Conservation (phyloP, 2,113 vertebrate species). For the Typhlomys cinereus region DNA sequence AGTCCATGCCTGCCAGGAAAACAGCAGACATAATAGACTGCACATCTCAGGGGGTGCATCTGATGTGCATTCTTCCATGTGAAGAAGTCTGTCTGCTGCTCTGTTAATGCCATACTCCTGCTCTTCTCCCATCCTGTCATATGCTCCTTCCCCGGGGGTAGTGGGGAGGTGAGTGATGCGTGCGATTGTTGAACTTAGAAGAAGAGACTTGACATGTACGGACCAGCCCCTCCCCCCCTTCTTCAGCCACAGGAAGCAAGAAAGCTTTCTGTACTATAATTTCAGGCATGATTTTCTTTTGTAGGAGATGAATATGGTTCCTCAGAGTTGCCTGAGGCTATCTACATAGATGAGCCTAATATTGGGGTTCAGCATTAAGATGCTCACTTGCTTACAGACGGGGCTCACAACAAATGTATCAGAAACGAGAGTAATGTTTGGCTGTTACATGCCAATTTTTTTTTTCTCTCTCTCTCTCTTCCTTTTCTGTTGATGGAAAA, state of each 20-base stretch:
- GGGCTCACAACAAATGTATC: background rate
- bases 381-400: background rate
- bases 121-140: no score
- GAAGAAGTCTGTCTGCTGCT: background rate
- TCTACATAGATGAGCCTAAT: background rate
- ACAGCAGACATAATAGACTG: background rate
- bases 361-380: background rate
- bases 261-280: background rate
- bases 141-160: background rate
- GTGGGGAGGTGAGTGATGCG: background rate
- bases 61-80: background rate
- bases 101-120: background rate
- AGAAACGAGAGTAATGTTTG: constrained; percentile 4
- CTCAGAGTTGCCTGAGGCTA: background rate
- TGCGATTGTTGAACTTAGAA: background rate
- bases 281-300: background rate
- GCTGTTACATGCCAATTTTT: background rate
- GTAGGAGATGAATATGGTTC: background rate
- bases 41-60: background rate
- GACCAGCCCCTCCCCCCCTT: background rate
- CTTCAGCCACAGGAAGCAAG: background rate
- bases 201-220: background rate
- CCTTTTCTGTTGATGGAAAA: no score
- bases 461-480: background rate
- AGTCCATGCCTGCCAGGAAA: background rate